Percentiles rank a stretch among this genome's conserved stretches.
Evolutionary conservation across 2,888 invertebrate species (phyloP).

Genomic region (Ligdia adustata): DNA sequence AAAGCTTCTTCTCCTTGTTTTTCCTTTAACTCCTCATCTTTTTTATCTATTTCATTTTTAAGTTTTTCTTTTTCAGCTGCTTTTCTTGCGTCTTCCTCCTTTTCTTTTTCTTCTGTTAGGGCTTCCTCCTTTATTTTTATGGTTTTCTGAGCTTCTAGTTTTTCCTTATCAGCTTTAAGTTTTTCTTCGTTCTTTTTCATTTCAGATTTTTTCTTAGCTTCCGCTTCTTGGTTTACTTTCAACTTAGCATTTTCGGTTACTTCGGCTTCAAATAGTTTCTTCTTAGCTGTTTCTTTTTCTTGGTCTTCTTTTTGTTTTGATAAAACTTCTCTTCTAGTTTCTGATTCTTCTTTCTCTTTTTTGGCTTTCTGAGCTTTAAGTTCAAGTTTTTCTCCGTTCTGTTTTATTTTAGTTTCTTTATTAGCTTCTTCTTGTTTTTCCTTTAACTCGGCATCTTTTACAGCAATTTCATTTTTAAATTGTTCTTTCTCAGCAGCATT

Average conservation of each 20-base stretch:
- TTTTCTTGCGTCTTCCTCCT: conserved; percentile 6
- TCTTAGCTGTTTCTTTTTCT: conserved; percentile 1
- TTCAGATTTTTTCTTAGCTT: conserved; percentile 3
- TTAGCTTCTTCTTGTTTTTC: not conserved
- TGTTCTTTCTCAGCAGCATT: conserved; percentile 10
- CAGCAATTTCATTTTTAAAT: conserved; percentile 7
- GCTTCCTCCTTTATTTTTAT: conserved; percentile 10
- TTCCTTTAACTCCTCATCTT: conserved; percentile 19
- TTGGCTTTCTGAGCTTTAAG: not conserved
- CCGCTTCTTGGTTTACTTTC: conserved; percentile 10
- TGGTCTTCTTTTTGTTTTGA: conserved; percentile 6
- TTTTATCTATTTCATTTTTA: conserved; percentile 1
- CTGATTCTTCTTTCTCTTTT: conserved; percentile 13
- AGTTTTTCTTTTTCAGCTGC: conserved; percentile 25
- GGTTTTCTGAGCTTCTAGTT: conserved; percentile 5
- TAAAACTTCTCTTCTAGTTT: too few species aligned
- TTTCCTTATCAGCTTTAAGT: conserved; percentile 15
- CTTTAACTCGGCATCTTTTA: not conserved
- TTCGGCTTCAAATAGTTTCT: conserved; percentile 12
- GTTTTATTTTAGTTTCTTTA: not conserved
- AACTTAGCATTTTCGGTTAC: too few species aligned
- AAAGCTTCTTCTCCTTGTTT: conserved; percentile 8
- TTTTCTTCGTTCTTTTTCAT: conserved; percentile 18
- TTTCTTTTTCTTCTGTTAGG: not conserved
- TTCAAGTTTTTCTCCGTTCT: not conserved